Conservation (phyloP, 2,888 invertebrate genomes). For the Melanchra persicariae region DNA sequence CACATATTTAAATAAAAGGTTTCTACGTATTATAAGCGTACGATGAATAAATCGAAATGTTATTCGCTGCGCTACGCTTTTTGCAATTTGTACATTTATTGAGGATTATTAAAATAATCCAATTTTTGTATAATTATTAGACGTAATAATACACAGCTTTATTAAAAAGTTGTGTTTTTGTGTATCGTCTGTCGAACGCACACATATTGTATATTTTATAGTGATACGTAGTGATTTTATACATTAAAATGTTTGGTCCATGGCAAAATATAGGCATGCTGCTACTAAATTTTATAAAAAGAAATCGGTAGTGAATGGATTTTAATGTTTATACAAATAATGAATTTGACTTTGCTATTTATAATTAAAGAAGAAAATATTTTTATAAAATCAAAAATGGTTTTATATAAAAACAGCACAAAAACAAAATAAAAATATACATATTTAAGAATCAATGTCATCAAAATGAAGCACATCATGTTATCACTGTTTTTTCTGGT, state of each 20-base stretch:
- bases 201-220: slow-evolving; percentile 67
- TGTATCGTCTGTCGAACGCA: slow-evolving; percentile 66
- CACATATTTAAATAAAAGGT: slow-evolving; percentile 51
- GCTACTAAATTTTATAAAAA: slow-evolving; percentile 44
- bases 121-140: slow-evolving; percentile 63
- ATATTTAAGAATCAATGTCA: slow-evolving; percentile 5
- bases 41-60: slow-evolving; percentile 72
- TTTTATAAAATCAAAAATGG: slow-evolving; percentile 50
- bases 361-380: slow-evolving; percentile 53
- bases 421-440: slow-evolving; percentile 7
- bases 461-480: slow-evolving; percentile 2
- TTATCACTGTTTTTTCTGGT: slow-evolving; percentile 23
- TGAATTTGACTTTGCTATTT: slow-evolving; percentile 35
- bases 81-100: slow-evolving; percentile 70
- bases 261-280: slow-evolving; percentile 57
- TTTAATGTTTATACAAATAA: slow-evolving; percentile 3
- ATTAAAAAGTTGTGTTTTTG: slow-evolving; percentile 67
- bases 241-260: slow-evolving; percentile 64
- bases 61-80: slow-evolving; percentile 76
- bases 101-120: slow-evolving; percentile 62
- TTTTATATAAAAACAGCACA: slow-evolving; percentile 28
- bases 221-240: slow-evolving; percentile 62
- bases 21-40: slow-evolving; percentile 67
- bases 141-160: slow-evolving; percentile 69
- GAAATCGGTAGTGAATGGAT: slow-evolving; percentile 27